Evolutionary conservation across 2,797 vertebrate species (phyloP).

Genomic region (Danio choprae): DNA sequence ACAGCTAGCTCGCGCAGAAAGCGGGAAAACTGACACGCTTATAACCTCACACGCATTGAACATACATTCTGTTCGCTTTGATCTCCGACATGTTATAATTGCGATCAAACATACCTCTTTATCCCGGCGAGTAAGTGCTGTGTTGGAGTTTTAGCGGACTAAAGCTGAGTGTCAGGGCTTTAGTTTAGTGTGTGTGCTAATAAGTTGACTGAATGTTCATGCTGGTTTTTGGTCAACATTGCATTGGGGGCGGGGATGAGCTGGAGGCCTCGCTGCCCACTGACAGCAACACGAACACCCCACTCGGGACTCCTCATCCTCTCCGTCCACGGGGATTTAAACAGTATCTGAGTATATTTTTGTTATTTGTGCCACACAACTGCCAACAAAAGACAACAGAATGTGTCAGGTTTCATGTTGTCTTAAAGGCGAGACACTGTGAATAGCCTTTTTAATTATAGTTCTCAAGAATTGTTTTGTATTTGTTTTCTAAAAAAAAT

Average conservation of each 20-base stretch:
- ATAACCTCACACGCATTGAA: background rate
- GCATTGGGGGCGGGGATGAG: slow-evolving; percentile 70
- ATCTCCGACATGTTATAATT: background rate
- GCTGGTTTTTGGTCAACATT: slow-evolving; percentile 79
- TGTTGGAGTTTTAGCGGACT: slow-evolving; percentile 50
- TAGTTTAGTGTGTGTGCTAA: slow-evolving; percentile 67
- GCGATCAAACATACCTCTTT: slow-evolving; percentile 68
- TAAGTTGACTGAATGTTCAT: slow-evolving; percentile 69
- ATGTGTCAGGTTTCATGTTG: background rate
- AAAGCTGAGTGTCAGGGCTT: slow-evolving; percentile 47
- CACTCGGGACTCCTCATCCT: background rate
- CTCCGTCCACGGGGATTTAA: no score
- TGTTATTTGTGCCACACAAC: background rate
- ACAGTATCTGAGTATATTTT: background rate
- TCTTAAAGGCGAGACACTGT: no score
- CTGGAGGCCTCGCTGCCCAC: slow-evolving; percentile 54
- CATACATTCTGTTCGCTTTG: background rate
- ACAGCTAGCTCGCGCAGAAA: slow-evolving; percentile 37
- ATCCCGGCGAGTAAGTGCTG: slow-evolving; percentile 53
- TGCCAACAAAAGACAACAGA: no score
- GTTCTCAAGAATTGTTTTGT: no score
- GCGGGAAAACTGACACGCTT: slow-evolving; percentile 31
- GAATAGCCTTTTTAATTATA: no score
- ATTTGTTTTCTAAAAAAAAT: no score
- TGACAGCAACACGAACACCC: slow-evolving; percentile 42